Percentiles rank a stretch among this genome's conserved stretches.
These are phyloP conservation scores for Drosophila virilis DNA, from an alignment of 1,140 invertebrate genomes.

Conservation along the genomic window DNA sequence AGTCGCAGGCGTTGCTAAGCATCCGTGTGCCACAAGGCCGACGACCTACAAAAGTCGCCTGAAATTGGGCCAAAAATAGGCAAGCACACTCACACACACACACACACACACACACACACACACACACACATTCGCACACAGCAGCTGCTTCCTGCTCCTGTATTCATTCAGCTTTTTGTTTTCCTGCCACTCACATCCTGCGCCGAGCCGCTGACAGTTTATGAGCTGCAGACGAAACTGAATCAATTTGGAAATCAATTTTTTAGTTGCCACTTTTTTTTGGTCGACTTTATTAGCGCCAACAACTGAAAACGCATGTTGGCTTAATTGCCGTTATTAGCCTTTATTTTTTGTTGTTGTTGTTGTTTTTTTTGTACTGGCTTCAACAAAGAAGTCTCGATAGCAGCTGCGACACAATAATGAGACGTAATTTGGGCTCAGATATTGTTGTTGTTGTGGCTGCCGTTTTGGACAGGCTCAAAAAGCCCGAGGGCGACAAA, in stretches of 20 bases:
- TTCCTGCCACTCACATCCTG: conserved; percentile 17
- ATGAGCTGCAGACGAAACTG: conserved; percentile 46
- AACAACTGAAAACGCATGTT: conserved; percentile 66
- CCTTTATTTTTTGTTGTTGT: conserved; percentile 26
- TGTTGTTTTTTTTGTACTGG: background rate
- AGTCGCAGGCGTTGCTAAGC: conserved; percentile 17
- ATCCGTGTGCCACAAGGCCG: conserved; percentile 34
- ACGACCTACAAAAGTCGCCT: conserved; percentile 48
- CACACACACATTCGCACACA: conserved; percentile 10
- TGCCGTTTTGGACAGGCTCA: conserved; percentile 7
- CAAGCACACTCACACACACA: conserved; percentile 12
- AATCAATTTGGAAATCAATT: conserved; percentile 71
- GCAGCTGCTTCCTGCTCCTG: conserved; percentile 47
- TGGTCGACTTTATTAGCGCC: conserved; percentile 59
- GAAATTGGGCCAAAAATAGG: conserved; percentile 61
- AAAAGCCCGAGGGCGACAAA: conserved; percentile 38
- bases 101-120: conserved; percentile 15
- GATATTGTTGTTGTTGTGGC: background rate
- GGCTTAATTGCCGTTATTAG: conserved; percentile 79
- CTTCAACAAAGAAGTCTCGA: conserved; percentile 21
- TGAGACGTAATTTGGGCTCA: conserved; percentile 51
- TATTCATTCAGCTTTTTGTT: background rate
- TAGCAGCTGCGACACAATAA: conserved; percentile 66
- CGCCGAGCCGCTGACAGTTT: conserved; percentile 62
- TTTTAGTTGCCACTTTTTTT: conserved; percentile 34